phyloP scores from a whole-genome alignment of 2,797 vertebrate genomes.

The Leucoraja ocellata region DNA sequence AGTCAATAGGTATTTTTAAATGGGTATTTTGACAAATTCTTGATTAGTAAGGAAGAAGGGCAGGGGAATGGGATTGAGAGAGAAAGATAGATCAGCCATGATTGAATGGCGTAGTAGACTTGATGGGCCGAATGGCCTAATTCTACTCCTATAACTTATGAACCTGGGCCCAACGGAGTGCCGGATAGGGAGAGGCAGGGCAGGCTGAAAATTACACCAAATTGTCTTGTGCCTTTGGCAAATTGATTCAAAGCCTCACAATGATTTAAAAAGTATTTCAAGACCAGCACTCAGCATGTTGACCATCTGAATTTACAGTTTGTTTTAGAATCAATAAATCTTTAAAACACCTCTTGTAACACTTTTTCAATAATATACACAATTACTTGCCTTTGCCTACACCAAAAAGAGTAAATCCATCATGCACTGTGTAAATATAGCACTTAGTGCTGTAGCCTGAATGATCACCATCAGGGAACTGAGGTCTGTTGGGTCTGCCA shows the following conservation, averaged over 20 bases:
- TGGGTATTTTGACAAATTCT: too few relatives aligned
- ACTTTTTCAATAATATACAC: slow-evolving; percentile 52
- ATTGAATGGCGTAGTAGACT: too few relatives aligned
- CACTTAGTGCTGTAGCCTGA: slow-evolving; percentile 44
- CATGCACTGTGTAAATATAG: slow-evolving; percentile 47
- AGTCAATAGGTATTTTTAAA: too few relatives aligned
- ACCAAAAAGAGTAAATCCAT: slow-evolving; percentile 50
- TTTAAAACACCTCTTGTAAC: slow-evolving; percentile 55
- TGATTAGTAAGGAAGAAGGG: too few relatives aligned
- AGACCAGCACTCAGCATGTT: neutral
- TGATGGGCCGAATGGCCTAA: too few relatives aligned
- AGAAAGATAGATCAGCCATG: too few relatives aligned
- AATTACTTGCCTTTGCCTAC: slow-evolving; percentile 46
- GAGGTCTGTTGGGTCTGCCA: slow-evolving; percentile 41
- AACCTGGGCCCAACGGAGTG: too few relatives aligned
- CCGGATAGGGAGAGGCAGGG: neutral
- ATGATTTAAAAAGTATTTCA: neutral
- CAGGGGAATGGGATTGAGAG: too few relatives aligned
- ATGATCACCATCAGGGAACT: slow-evolving; percentile 51
- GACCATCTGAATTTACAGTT: slow-evolving; percentile 53
- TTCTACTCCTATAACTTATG: too few relatives aligned
- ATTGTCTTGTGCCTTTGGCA: neutral
- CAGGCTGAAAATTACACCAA: neutral
- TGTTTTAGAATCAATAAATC: slow-evolving; percentile 57
- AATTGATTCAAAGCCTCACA: neutral